These are phyloP conservation scores for Liasis olivaceus DNA, from an alignment of 2,797 vertebrate species.

Conservation along the genomic window DNA sequence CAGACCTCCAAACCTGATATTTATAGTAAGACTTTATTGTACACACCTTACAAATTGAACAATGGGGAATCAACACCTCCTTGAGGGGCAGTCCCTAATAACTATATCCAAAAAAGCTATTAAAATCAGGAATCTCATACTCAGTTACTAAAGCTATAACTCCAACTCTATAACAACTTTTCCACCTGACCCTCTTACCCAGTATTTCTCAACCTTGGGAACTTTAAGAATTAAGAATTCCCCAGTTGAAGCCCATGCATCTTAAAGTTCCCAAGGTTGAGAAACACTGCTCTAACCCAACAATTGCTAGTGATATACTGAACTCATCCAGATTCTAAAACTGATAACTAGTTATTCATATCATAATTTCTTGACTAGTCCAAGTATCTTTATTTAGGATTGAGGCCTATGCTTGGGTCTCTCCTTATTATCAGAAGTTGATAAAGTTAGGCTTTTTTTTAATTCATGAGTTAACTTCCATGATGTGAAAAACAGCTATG, in stretches of 20 bases:
- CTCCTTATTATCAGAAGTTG: neutral
- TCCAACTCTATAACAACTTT: neutral
- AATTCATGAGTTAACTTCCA: neutral
- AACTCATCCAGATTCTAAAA: neutral
- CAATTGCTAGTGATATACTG: neutral
- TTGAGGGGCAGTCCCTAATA: neutral
- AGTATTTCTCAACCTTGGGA: too few species aligned
- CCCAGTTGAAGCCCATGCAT: too few species aligned
- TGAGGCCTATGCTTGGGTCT: neutral
- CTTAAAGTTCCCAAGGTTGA: too few species aligned
- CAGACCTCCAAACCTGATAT: neutral
- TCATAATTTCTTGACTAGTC: neutral
- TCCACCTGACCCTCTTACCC: neutral
- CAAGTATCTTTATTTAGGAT: neutral
- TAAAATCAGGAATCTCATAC: neutral
- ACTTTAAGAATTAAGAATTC: too few species aligned
- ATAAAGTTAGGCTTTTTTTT: neutral
- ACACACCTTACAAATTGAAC: neutral
- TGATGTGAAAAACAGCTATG: neutral
- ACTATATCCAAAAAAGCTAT: neutral
- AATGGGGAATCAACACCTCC: neutral
- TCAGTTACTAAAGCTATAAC: neutral
- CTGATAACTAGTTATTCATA: neutral
- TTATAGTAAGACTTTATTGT: neutral
- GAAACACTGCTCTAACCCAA: neutral